These are phyloP conservation scores for Lagopus leucura DNA, from an alignment of 2,113 vertebrate species.

Conservation along the genomic window DNA sequence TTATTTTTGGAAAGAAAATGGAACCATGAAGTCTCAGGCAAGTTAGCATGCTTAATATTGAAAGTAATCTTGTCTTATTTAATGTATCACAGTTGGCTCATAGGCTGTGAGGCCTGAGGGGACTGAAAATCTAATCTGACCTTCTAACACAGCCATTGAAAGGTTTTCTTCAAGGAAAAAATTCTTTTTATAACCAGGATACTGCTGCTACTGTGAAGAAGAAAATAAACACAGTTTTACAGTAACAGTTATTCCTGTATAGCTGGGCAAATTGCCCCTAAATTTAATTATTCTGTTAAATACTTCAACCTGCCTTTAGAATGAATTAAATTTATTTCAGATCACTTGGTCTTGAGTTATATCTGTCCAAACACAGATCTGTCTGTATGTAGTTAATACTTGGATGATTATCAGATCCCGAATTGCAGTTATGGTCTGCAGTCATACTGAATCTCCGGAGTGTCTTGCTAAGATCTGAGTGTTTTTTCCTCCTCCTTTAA, in stretches of 20 bases:
- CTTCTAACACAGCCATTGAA: neutral
- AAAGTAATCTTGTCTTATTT: neutral
- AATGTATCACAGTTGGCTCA: fast-evolving
- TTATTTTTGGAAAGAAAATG: neutral
- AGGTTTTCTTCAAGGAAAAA: neutral
- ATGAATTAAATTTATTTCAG: slow-evolving; percentile 9
- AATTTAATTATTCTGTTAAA: slow-evolving; percentile 4
- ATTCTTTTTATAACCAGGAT: neutral
- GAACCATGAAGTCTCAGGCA: neutral
- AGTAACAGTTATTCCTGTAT: neutral
- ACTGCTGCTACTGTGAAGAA: neutral
- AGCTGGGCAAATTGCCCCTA: neutral
- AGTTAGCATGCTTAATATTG: neutral
- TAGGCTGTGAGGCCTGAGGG: neutral
- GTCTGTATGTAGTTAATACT: neutral
- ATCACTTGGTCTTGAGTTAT: neutral
- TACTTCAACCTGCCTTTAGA: neutral
- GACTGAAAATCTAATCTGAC: neutral
- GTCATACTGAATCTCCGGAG: neutral
- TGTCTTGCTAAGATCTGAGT: fast-evolving
- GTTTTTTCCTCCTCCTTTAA: neutral
- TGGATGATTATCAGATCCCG: neutral
- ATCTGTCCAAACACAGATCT: neutral
- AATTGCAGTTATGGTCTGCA: neutral
- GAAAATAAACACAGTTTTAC: neutral